phyloP scores from a whole-genome alignment of 2,888 invertebrate species.

The Tortricodes alternella region DNA sequence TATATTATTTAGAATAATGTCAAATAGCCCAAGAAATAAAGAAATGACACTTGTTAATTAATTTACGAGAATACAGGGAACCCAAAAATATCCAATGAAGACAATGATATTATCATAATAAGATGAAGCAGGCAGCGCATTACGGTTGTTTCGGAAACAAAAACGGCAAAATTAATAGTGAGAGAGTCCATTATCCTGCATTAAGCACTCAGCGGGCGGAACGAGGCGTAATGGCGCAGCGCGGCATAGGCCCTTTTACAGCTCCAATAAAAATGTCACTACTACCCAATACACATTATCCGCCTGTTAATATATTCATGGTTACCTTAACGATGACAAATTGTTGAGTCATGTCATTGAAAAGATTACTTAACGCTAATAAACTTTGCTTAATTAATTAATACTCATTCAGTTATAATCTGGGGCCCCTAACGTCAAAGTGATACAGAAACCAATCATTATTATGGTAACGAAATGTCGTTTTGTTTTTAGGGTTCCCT shows the following conservation, averaged over 20 bases:
- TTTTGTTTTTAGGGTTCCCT: too few relatives aligned
- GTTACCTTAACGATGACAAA: slow-evolving; percentile 8
- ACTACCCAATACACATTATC: slow-evolving; percentile 36
- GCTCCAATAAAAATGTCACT: slow-evolving; percentile 65
- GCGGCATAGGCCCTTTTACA: slow-evolving; percentile 57
- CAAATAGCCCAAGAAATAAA: too few relatives aligned
- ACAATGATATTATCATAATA: slow-evolving; percentile 12
- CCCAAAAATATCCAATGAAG: neutral
- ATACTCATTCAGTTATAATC: too few relatives aligned
- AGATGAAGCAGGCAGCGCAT: slow-evolving; percentile 44
- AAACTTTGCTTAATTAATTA: too few relatives aligned
- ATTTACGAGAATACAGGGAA: neutral
- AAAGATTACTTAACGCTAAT: too few relatives aligned
- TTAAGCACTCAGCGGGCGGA: slow-evolving; percentile 72
- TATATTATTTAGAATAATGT: too few relatives aligned
- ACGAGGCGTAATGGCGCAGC: slow-evolving; percentile 65
- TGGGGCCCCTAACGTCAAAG: too few relatives aligned
- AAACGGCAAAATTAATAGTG: slow-evolving; percentile 72
- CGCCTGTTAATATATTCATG: slow-evolving; percentile 25
- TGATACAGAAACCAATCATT: too few relatives aligned
- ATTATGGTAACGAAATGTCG: too few relatives aligned
- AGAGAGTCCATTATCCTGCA: slow-evolving; percentile 73
- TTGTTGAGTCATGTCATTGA: too few relatives aligned
- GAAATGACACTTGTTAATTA: too few relatives aligned
- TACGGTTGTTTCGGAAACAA: slow-evolving; percentile 58